Evolutionary conservation across 2,113 vertebrate genomes (phyloP).

Genomic region (Sinocyclocheilus grahami): DNA sequence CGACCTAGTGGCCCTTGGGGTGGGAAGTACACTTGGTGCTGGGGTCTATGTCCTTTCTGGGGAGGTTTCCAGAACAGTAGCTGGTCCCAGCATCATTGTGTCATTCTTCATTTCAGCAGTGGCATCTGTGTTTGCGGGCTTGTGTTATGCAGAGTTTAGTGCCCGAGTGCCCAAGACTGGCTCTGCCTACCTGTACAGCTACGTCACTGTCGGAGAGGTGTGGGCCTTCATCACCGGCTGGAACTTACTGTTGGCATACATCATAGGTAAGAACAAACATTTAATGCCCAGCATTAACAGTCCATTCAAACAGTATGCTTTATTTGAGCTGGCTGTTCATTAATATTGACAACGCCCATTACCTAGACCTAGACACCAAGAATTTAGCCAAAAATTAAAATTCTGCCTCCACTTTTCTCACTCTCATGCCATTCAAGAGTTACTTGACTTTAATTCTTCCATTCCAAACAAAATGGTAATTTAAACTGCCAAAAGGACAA

Average conservation of each 20-base stretch:
- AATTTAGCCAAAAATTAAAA: too few relatives aligned
- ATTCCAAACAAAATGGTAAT: too few relatives aligned
- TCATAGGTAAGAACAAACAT: conserved; percentile 76
- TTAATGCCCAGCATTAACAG: neutral
- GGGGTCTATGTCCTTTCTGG: conserved; percentile 85
- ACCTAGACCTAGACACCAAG: neutral
- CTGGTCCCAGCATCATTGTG: conserved; percentile 82
- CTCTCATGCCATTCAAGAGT: too few relatives aligned
- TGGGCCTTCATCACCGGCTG: conserved; percentile 85
- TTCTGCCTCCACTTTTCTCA: too few relatives aligned
- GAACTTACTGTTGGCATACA: conserved; percentile 86
- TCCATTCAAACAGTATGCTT: neutral
- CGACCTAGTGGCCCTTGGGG: conserved; percentile 82
- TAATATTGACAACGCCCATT: neutral
- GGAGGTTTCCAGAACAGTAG: conserved; percentile 79
- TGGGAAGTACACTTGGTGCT: conserved; percentile 84
- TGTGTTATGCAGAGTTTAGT: conserved; percentile 84
- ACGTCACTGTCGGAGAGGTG: conserved; percentile 83
- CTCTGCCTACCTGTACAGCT: conserved; percentile 87
- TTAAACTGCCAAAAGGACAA: too few relatives aligned
- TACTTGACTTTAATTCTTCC: too few relatives aligned
- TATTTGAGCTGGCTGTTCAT: neutral
- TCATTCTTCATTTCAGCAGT: conserved; percentile 84
- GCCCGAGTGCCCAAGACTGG: conserved; percentile 82
- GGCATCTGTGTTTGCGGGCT: conserved; percentile 81